Evolutionary conservation across 2,113 vertebrate genomes (phyloP).

Genomic region (Peromyscus leucopus): DNA sequence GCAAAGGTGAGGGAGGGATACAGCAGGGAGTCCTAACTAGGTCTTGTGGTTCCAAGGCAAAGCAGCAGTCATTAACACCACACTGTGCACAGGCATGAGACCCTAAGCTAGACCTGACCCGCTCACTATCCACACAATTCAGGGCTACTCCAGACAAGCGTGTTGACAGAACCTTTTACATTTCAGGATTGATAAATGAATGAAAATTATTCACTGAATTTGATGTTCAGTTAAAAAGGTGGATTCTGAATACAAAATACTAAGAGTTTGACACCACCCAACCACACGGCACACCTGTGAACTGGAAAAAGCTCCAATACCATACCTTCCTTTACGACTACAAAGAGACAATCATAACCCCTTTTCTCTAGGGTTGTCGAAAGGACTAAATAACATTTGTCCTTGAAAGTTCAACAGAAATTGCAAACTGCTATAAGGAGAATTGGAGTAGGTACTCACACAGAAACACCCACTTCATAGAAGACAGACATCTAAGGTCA

Average conservation of each 20-base stretch:
- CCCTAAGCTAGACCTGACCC: background rate
- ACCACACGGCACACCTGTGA: background rate
- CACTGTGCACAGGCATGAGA: background rate
- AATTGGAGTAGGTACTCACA: background rate
- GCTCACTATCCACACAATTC: background rate
- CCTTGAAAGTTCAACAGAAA: background rate
- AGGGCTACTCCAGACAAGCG: background rate
- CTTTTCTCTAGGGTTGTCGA: background rate
- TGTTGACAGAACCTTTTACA: background rate
- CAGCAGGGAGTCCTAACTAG: background rate
- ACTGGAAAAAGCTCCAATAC: background rate
- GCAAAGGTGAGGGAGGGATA: background rate
- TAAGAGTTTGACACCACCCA: too few relatives aligned
- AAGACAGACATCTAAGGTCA: background rate
- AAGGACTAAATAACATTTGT: background rate
- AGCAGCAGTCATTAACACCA: background rate
- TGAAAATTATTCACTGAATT: background rate
- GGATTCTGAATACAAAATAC: background rate
- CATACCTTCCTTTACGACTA: background rate
- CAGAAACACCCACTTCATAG: background rate
- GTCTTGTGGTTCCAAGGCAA: background rate
- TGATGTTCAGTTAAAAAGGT: background rate
- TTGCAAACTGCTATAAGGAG: background rate
- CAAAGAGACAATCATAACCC: background rate
- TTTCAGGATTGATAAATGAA: slow-evolving; percentile 2